Evolutionary conservation across 2,113 vertebrate genomes (phyloP), one percentile per base, ranked within the genome.

Genomic region (Lepus timidus): DNA sequence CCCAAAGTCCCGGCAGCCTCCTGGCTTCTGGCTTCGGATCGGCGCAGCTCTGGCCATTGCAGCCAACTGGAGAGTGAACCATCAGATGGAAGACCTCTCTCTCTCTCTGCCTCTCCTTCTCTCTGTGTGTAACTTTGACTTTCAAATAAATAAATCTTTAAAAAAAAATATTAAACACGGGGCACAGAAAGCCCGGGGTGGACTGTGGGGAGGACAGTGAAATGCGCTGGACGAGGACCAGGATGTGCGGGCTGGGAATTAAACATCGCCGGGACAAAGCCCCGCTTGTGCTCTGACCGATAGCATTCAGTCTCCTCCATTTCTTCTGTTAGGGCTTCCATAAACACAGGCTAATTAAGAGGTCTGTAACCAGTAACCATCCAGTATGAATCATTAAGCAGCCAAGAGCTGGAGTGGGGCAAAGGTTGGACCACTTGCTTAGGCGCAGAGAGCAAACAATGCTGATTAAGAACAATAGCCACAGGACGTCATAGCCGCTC

Each of bases 401-500:
- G 27, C 12, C 16, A 9, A 74, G 49, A 31, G 17, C 2, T 20
- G 9, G 6, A 36, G 9, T 23, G 23, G 64, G 3, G 55, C 4
- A n/a, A 4, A 22, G 11, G 12, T 25, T 3, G 8, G 16, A 51
- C 74, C 4, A 13, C 1, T 67, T 4, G 7, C 10, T 6, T 62
- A 7, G n/a, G 52, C 62, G 55, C 3, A 62, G 11, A 58, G 27
- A 20, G 16, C 27, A 51, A 22, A 52, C 9, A 67, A 11, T 14
- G 4, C 36, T 25, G 1, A 52, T 6, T 13, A 12, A 27, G 10
- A 29, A 17, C 4, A 17, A 19, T 4, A 9, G 17, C 0, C 14
- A 29, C 7, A 33, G 13, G 29, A n/a, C 0, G 12, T 3, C 23
- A 19, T 1, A 64, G 25, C 39, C 75, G 13, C 73, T 73, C 8